Evolutionary conservation across 2,797 vertebrate species (phyloP).

Genomic region (Gymnocypris eckloni): DNA sequence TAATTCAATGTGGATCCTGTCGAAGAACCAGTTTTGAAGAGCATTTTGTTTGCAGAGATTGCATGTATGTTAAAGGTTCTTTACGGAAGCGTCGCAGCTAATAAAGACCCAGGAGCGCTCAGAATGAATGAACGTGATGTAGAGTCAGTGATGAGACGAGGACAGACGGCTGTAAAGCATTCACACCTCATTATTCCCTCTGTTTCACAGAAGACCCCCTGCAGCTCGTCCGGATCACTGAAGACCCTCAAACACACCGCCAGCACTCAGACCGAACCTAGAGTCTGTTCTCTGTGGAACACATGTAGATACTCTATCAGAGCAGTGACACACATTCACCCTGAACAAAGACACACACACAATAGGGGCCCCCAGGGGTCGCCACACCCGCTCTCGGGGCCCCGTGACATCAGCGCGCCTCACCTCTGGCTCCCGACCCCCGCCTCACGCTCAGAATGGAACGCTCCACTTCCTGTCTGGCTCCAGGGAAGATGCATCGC

Average conservation of each 20-base stretch:
- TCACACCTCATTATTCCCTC: neutral
- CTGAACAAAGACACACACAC: slow-evolving; percentile 24
- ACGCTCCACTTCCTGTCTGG: slow-evolving; percentile 52
- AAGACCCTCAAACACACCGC: too few relatives aligned
- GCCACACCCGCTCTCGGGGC: slow-evolving; percentile 15
- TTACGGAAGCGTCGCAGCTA: neutral
- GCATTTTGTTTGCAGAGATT: neutral
- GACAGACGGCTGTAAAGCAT: neutral
- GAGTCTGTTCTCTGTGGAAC: neutral
- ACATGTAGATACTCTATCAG: neutral
- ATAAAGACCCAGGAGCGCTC: neutral
- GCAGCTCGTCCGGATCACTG: too few relatives aligned
- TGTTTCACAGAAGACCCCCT: neutral
- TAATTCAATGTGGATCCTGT: neutral
- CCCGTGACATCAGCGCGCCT: slow-evolving; percentile 40
- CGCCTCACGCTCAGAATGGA: neutral
- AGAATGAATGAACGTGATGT: neutral
- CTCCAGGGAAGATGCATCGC: slow-evolving; percentile 22
- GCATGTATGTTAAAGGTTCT: neutral
- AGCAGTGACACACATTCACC: slow-evolving; percentile 10
- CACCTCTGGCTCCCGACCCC: slow-evolving; percentile 32
- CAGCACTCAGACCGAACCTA: too few relatives aligned
- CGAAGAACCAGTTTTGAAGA: too few relatives aligned
- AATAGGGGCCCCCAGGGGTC: slow-evolving; percentile 31
- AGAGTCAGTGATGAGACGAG: neutral